A percentile compares a stretch with the other conserved stretches of the same genome.
phyloP scores from a whole-genome alignment of 2,888 invertebrate genomes.

The Drosophila rubida region DNA sequence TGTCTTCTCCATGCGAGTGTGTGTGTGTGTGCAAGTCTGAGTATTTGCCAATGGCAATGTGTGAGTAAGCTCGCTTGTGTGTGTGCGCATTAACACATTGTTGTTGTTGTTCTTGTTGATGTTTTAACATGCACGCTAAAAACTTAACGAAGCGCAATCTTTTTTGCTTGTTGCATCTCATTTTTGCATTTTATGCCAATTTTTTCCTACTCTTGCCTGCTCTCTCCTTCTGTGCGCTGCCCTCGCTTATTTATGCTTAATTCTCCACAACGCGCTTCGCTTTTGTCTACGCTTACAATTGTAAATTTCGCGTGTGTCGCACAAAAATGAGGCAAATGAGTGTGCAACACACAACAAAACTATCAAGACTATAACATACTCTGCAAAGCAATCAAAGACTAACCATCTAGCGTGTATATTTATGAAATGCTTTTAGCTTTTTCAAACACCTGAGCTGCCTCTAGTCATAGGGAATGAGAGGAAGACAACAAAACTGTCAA shows the following conservation, averaged over 20 bases:
- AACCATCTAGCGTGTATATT: no score
- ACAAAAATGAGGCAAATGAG: background rate
- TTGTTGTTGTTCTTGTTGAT: slow-evolving; percentile 53
- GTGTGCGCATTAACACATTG: slow-evolving; percentile 71
- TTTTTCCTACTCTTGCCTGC: slow-evolving; percentile 1
- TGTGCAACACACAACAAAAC: background rate
- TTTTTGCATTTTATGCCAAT: slow-evolving; percentile 58
- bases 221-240: background rate
- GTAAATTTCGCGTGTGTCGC: slow-evolving; percentile 43
- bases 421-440: no score
- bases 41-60: slow-evolving; percentile 52
- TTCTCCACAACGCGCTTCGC: slow-evolving; percentile 34
- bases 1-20: background rate
- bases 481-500: slow-evolving; percentile 18
- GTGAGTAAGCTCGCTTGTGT: slow-evolving; percentile 23
- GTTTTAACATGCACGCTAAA: slow-evolving; percentile 62
- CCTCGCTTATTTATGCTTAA: slow-evolving; percentile 32
- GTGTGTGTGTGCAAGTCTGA: slow-evolving; percentile 20
- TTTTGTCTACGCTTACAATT: slow-evolving; percentile 67
- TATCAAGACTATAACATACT: background rate
- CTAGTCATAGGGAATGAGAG: background rate
- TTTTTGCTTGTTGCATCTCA: slow-evolving; percentile 68
- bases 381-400: background rate
- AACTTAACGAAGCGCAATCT: slow-evolving; percentile 79
- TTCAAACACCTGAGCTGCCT: no score